Evolutionary conservation across 2,888 invertebrate genomes (phyloP).

Genomic region (Nephrotoma flavescens): DNA sequence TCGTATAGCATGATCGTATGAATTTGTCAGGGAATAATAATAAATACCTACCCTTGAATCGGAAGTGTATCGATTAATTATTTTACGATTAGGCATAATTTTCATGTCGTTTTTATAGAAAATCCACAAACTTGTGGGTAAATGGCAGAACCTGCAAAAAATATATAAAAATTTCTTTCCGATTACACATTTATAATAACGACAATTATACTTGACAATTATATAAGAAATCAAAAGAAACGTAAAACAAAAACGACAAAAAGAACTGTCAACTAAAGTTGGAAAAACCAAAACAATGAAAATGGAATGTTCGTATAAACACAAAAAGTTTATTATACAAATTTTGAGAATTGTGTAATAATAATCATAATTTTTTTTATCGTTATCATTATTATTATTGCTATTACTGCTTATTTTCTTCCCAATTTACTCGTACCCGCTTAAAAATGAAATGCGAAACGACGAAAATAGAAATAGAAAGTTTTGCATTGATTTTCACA

Average conservation of each 20-base stretch:
- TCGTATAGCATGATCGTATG: not conserved
- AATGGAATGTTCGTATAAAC: not conserved
- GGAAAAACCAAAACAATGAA: not conserved
- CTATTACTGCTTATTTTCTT: not conserved
- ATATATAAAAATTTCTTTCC: too few species aligned
- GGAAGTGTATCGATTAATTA: too few species aligned
- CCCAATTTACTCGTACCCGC: not conserved
- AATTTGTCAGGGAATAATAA: not conserved
- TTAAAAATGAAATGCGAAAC: not conserved
- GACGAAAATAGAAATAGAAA: not conserved
- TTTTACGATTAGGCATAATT: too few species aligned
- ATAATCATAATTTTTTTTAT: not conserved
- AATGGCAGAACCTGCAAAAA: too few species aligned
- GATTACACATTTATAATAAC: not conserved
- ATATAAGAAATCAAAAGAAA: not conserved
- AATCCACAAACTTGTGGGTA: too few species aligned
- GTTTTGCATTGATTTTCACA: not conserved
- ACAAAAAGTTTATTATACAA: not conserved
- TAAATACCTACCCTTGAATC: too few species aligned
- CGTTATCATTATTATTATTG: not conserved
- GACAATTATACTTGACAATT: not conserved
- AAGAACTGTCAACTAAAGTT: not conserved
- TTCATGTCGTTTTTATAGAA: too few species aligned
- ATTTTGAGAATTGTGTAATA: not conserved
- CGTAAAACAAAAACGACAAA: not conserved